phyloP scores from a whole-genome alignment of 2,888 invertebrate species.

The Notodromas monacha region DNA sequence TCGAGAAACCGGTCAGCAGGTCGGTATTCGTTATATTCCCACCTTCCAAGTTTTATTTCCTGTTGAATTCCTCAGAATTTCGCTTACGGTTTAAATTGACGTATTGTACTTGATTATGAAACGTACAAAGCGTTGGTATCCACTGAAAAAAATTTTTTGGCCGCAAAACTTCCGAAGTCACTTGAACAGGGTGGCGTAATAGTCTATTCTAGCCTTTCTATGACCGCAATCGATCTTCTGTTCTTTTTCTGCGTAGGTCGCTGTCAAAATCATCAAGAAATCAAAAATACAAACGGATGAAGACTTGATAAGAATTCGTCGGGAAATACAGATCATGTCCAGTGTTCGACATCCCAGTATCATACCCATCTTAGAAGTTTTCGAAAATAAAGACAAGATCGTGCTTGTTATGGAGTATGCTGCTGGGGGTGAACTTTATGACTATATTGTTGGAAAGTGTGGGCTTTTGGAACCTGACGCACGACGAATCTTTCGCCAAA shows the following conservation, averaged over 20 bases:
- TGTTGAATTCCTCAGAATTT: too few species aligned
- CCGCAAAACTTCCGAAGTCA: too few species aligned
- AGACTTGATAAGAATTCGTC: slow-evolving; percentile 68
- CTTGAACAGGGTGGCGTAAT: too few species aligned
- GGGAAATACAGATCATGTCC: slow-evolving; percentile 97
- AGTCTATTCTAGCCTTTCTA: too few species aligned
- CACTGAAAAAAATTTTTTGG: too few species aligned
- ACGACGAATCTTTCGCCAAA: slow-evolving; percentile 72
- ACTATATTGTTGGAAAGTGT: slow-evolving; percentile 68
- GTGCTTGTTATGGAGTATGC: slow-evolving; percentile 98
- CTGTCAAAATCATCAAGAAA: slow-evolving; percentile 88
- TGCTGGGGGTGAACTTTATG: slow-evolving; percentile 87
- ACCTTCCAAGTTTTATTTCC: too few species aligned
- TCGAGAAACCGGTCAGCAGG: too few species aligned
- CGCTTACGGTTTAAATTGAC: too few species aligned
- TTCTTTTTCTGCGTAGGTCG: slow-evolving; percentile 27
- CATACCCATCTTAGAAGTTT: slow-evolving; percentile 98
- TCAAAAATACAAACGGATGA: slow-evolving; percentile 87
- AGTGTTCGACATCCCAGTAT: slow-evolving; percentile 93
- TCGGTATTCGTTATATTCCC: too few species aligned
- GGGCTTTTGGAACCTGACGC: slow-evolving; percentile 71
- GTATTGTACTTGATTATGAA: too few species aligned
- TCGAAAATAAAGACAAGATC: slow-evolving; percentile 97
- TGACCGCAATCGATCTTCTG: too few species aligned
- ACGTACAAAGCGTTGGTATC: too few species aligned